A percentile compares a stretch with the other conserved stretches of the same genome.
Evolutionary conservation across 2,888 invertebrate genomes (phyloP).

Genomic region (Spodoptera picta): DNA sequence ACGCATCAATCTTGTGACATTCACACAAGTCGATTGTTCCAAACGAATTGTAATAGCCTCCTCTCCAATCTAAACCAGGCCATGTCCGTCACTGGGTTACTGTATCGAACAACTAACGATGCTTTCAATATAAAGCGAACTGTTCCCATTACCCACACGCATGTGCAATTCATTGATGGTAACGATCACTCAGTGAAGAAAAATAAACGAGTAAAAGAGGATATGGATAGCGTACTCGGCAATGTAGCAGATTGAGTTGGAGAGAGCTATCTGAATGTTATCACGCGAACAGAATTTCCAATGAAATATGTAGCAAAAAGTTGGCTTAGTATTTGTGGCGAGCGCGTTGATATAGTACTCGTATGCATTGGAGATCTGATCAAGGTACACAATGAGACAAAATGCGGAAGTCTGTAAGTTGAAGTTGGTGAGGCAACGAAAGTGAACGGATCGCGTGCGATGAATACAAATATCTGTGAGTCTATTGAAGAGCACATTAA

Average conservation of each 20-base stretch:
- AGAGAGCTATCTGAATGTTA: slow-evolving; percentile 68
- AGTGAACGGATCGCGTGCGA: slow-evolving; percentile 71
- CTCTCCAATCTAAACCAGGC: slow-evolving; percentile 64
- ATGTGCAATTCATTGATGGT: slow-evolving; percentile 58
- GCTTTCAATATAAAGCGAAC: slow-evolving; percentile 31
- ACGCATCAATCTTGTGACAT: slow-evolving; percentile 44
- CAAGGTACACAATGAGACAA: slow-evolving; percentile 61
- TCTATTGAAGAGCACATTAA: slow-evolving; percentile 42
- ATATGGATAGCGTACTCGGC: slow-evolving; percentile 58
- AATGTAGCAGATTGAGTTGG: slow-evolving; percentile 57
- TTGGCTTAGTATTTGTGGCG: slow-evolving; percentile 48
- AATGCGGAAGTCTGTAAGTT: slow-evolving; percentile 63
- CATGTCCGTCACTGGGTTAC: slow-evolving; percentile 69
- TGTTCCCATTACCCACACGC: slow-evolving; percentile 37
- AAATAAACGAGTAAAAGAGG: slow-evolving; percentile 38
- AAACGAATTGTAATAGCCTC: slow-evolving; percentile 45
- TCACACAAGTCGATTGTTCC: slow-evolving; percentile 56
- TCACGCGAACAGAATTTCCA: slow-evolving; percentile 82
- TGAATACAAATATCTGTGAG: slow-evolving; percentile 55
- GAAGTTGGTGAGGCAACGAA: slow-evolving; percentile 68
- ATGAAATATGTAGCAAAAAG: slow-evolving; percentile 76
- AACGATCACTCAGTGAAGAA: slow-evolving; percentile 30
- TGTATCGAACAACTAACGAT: slow-evolving; percentile 56
- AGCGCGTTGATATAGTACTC: slow-evolving; percentile 41
- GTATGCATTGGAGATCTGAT: slow-evolving; percentile 60